phyloP scores from a whole-genome alignment of 2,797 vertebrate genomes.

The Chiroxiphia lanceolata region DNA sequence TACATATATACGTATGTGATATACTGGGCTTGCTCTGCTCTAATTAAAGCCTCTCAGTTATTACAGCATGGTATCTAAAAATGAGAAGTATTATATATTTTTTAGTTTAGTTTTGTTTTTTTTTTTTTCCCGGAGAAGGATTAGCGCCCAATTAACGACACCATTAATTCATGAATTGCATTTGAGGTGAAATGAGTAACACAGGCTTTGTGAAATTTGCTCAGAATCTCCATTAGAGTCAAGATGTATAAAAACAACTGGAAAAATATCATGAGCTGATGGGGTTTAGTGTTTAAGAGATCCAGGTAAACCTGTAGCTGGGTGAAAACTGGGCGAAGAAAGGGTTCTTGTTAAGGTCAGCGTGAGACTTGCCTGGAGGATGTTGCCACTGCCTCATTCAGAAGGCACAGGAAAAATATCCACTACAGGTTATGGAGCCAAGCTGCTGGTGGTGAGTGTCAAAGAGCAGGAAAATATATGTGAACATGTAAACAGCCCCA shows the following conservation, averaged over 20 bases:
- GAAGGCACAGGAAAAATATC: background rate
- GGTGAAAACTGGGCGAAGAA: background rate
- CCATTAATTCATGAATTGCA: slow-evolving; percentile 38
- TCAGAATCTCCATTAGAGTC: background rate
- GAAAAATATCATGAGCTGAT: background rate
- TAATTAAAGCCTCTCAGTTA: slow-evolving; percentile 58
- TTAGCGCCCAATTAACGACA: slow-evolving; percentile 60
- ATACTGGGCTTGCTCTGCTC: background rate
- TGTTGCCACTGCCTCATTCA: background rate
- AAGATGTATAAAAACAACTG: background rate
- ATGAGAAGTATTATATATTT: background rate
- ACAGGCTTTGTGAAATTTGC: background rate
- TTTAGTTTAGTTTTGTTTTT: background rate
- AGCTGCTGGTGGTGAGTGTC: background rate
- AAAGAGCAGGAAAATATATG: background rate
- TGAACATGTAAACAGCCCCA: background rate
- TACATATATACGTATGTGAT: background rate
- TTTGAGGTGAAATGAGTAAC: slow-evolving; percentile 10
- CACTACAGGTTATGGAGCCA: background rate
- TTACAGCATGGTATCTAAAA: slow-evolving; percentile 7
- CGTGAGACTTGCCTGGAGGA: background rate
- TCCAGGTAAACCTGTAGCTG: background rate
- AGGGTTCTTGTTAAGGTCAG: background rate
- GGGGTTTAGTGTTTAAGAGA: background rate
- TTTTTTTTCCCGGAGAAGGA: background rate